Base-by-base conservation (phyloP, 1,140 invertebrate genomes). In the Drosophila bipectinata region DNA sequence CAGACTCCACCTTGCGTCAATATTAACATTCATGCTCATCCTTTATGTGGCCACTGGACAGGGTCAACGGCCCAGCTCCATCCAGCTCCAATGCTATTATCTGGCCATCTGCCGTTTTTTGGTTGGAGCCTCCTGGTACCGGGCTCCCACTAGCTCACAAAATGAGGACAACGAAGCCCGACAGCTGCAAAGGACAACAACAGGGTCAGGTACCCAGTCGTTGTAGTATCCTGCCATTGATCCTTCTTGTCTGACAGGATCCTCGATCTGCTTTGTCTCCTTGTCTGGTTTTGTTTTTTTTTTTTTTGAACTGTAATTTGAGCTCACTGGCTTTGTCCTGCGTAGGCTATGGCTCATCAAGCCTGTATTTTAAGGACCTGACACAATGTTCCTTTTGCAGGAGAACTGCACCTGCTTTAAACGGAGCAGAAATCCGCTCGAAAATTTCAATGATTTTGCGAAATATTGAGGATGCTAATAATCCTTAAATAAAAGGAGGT, bases 21-120 rank as follows among this genome's bases (percentile, higher is more conserved):
- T 82, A 82, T 82, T 79, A 83, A 83, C 75, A 83, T 83, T 78
- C 71, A 82, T 83, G 79, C 79, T 83, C 79, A 83, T 83, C 79
- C 79, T 79, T 82, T 78, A 54, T 49, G 41, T 69, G 66, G 66
- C 18, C 59, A 51, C 64, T 48, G 10, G 44, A 44, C 71, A 76
- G 78, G 82, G 82, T 85, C 81, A 85, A 85, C 77, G 82, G 41
- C 74, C 81, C 81, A 21, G 73, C 72, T 74, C 57, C 45, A 56
- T 63, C 24, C 41, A 18, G 18, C 21, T 75, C 60, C 47, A 58
- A 53, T 75, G 79, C 71, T 81, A 85, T 84, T 85, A 85, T 73
- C 77, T 69, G 73, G 59, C 59, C 81, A 85, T 85, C 81, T 84
- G 81, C 81, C 62, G 55, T 72, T 61, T 61, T 74, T 32, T 49